Base-by-base conservation (phyloP, 2,113 vertebrate genomes). In the Xenopus tropicalis region DNA sequence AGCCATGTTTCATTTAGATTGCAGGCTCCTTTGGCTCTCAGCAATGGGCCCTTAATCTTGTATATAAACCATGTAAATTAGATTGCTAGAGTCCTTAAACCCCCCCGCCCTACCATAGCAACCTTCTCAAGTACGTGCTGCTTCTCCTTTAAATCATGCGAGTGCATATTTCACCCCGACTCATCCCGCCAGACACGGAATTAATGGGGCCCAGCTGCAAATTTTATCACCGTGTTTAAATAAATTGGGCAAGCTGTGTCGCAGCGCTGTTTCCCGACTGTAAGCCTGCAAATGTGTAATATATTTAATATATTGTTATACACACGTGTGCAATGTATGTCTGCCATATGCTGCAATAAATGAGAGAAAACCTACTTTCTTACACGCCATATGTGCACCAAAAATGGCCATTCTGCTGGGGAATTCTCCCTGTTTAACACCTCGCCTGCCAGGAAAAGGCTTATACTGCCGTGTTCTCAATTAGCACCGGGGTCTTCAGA, bases 301-400 rank as follows among this genome's bases (percentile, higher is more conserved):
- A 54, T 48, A 56, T 65, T 42, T 42, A 54, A 56, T 72, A 65
- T 56, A 65, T 29, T 22, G 61, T 71, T 51, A 20, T 70, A 22
- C 56, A 43, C 70, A 71, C 46, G 61, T 72, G 70, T 29, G 25
- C 51, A n/a, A 51, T 63, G 61, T 37, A 54, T 56, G 70, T 21
- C 70, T 43, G 21, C 70, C 70, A 72, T 72, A 72, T 72, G 70
- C 44, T 57, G 59, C 23, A 63, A 62, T 62, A 51, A 61, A 71
- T 20, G 19, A 54, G 44, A 52, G 67, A 22, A 58, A 69, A 69
- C n/a, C 23, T 42, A 6, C 25, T 29, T 22, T 17, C 48, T 65
- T 23, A 56, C 14, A 8, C 10, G 61, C 70, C 70, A 65, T 65
- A 72, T 72, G 70, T 65, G 70, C 25, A 11, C 19, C 61, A 23